These are phyloP conservation scores for Limenitis camilla DNA, from an alignment of 2,888 invertebrate genomes.

Conservation along the genomic window DNA sequence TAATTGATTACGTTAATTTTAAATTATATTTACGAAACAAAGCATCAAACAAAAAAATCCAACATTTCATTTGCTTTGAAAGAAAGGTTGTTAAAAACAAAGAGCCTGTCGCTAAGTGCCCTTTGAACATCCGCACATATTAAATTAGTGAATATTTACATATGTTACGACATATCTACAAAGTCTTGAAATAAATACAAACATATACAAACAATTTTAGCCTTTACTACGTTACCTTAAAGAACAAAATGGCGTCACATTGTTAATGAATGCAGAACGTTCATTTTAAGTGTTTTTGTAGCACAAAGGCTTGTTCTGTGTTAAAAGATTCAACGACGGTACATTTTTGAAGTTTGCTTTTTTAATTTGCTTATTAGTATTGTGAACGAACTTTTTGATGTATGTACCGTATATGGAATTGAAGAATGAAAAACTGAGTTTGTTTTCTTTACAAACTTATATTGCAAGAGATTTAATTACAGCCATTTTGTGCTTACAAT, in stretches of 20 bases:
- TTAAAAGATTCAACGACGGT: conserved; percentile 31
- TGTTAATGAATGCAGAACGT: no score
- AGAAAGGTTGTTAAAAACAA: conserved; percentile 1
- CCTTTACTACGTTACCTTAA: neutral
- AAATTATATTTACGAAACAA: no score
- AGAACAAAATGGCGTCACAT: conserved; percentile 8
- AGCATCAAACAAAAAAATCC: neutral
- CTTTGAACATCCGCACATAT: conserved; percentile 11
- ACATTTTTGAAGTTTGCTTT: conserved; percentile 28
- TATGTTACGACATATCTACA: neutral
- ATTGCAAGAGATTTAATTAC: no score
- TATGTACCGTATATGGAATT: no score
- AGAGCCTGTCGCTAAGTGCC: conserved; percentile 3
- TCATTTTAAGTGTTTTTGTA: conserved; percentile 22
- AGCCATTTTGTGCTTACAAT: no score
- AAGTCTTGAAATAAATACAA: conserved; percentile 1
- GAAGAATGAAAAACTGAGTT: no score
- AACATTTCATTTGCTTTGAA: conserved; percentile 9
- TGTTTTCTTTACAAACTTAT: no score
- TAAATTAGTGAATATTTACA: conserved; percentile 16
- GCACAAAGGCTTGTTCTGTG: conserved; percentile 37
- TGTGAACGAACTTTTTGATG: neutral
- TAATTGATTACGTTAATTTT: no score
- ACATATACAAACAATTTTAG: neutral
- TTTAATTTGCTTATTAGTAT: conserved; percentile 21